These are phyloP conservation scores for Caenorhabditis latens DNA, from an alignment of 1,140 invertebrate genomes.

Conservation along the genomic window DNA sequence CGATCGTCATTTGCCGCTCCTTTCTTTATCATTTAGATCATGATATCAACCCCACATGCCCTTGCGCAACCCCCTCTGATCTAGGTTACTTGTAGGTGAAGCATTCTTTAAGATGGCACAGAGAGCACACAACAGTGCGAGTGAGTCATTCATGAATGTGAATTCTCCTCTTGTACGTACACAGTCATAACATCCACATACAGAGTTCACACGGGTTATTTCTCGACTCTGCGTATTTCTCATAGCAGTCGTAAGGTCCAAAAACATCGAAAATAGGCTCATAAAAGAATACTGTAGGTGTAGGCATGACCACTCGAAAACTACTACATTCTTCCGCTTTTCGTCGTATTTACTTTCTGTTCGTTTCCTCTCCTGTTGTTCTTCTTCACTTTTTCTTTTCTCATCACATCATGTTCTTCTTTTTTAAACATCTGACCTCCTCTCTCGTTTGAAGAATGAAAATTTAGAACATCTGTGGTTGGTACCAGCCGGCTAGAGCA, in stretches of 20 bases:
- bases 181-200: too few species aligned
- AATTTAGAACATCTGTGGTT: slow-evolving; percentile 1
- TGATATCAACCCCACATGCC: neutral
- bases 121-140: slow-evolving; percentile 1
- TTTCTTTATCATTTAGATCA: slow-evolving; percentile 44
- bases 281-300: neutral
- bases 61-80: slow-evolving; percentile 26
- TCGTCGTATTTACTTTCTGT: neutral
- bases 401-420: neutral
- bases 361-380: neutral
- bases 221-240: neutral
- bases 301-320: slow-evolving; percentile 8
- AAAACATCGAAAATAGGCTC: neutral
- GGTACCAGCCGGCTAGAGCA: neutral
- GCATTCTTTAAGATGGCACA: neutral
- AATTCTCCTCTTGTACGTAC: neutral
- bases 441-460: neutral
- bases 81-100: slow-evolving; percentile 1
- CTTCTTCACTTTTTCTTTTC: neutral
- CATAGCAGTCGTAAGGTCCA: neutral
- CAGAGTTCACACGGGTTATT: slow-evolving; percentile 7
- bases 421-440: slow-evolving; percentile 13
- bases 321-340: neutral
- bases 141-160: neutral
- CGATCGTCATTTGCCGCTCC: slow-evolving; percentile 8